Evolutionary conservation across 2,797 vertebrate genomes (phyloP).

Genomic region (Pitangus sulphuratus): DNA sequence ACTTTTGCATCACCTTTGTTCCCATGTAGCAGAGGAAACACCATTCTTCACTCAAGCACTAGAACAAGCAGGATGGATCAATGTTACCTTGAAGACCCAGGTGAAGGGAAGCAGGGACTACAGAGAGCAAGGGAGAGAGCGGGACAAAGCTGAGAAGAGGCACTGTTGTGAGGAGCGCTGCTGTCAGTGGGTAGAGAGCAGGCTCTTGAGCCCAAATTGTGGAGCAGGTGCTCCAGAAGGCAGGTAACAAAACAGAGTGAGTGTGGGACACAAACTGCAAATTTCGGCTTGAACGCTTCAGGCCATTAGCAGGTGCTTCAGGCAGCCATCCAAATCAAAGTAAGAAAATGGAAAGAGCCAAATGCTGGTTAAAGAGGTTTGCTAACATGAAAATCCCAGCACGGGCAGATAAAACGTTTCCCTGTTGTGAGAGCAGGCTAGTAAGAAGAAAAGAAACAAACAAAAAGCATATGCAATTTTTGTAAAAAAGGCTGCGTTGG

Average conservation of each 20-base stretch:
- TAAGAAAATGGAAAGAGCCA: constrained; percentile 64
- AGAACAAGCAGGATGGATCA: fast-evolving
- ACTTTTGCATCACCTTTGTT: neutral
- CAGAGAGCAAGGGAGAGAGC: neutral
- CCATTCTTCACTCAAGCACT: neutral
- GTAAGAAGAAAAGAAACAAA: neutral
- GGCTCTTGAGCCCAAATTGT: constrained; percentile 17
- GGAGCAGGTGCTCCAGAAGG: constrained; percentile 72
- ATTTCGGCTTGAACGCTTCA: constrained; percentile 46
- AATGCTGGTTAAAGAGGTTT: constrained; percentile 67
- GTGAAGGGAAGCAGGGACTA: neutral
- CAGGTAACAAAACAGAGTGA: constrained; percentile 58
- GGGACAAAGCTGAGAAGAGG: neutral
- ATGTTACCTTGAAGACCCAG: neutral
- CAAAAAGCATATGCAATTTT: neutral
- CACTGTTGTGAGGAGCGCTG: neutral
- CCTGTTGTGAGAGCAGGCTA: neutral
- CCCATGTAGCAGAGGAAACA: neutral
- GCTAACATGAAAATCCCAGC: constrained; percentile 32
- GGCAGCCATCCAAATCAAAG: constrained; percentile 67
- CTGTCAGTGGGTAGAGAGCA: constrained; percentile 1
- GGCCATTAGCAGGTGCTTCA: constrained; percentile 73
- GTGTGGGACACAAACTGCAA: constrained; percentile 46
- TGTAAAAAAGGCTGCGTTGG: constrained; percentile 26
- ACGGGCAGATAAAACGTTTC: constrained; percentile 1